Conservation (phyloP, 2,888 invertebrate genomes). For the Parnassius smintheus region DNA sequence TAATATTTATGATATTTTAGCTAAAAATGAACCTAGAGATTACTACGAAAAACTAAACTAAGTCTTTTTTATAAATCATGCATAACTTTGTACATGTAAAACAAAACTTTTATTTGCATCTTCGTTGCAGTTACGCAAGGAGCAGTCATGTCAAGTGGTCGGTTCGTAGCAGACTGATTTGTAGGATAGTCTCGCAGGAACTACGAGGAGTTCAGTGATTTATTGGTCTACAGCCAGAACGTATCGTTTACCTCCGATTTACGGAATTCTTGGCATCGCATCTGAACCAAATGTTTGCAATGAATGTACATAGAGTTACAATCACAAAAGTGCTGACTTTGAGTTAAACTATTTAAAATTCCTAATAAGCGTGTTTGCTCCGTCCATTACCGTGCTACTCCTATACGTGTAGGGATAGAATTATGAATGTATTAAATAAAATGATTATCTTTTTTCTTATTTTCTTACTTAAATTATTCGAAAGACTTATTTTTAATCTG, state of each 20-base stretch:
- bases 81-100: not conserved
- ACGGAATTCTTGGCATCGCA: slow-evolving; percentile 21
- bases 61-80: not conserved
- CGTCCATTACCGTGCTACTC: no score
- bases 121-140: slow-evolving; percentile 10
- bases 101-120: slow-evolving; percentile 10
- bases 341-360: no score
- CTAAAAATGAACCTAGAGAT: not conserved
- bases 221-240: slow-evolving; percentile 26
- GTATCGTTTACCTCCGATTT: slow-evolving; percentile 22
- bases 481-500: no score
- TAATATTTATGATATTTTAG: not conserved
- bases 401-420: no score
- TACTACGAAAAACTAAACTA: not conserved
- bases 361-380: no score
- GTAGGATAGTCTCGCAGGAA: slow-evolving; percentile 23
- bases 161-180: slow-evolving; percentile 26
- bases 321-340: not conserved
- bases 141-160: slow-evolving; percentile 22
- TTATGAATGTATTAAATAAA: no score
- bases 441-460: no score
- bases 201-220: slow-evolving; percentile 23
- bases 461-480: no score
- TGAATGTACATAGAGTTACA: slow-evolving; percentile 1
- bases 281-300: slow-evolving; percentile 2